Base-by-base conservation (phyloP, 2,797 vertebrate genomes). In the Ceyx erithaca region DNA sequence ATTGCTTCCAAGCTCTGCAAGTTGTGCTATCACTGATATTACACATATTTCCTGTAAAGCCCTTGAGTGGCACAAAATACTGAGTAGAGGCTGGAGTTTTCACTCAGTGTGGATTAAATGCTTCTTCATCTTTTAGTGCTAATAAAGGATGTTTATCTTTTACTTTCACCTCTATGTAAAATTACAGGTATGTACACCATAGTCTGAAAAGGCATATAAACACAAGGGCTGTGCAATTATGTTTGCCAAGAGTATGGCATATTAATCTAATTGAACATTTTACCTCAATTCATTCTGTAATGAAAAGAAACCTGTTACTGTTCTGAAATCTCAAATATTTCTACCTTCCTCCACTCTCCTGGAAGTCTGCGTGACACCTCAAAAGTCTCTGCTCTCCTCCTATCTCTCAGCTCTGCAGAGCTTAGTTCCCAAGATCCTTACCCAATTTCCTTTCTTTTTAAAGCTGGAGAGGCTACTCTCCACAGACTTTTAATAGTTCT, bases 141-240 rank as follows among this genome's bases (percentile, higher is more conserved):
- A 89, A 91, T 95, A 93, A 93, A 75, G 79, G 92, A 95, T 63
- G 73, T 87, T 93, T 89, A 86, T 92, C 62, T 89, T 83, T 90
- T 89, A 93, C 86, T 78, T 55, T 61, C 90, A 91, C 58, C 54
- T 90, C 71, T 70, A 35, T 40, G n/a, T 90, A 90, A 79, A 94
- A 94, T 89, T 94, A 87, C 31, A 63, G 73, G 66, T 90, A 79
- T 6, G 4, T 68, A 85, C 26, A 67, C 62, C 69, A 68, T 55
- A 93, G 61, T 51, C 90, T 85, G 90, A 91, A 94, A 87, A 87
- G 92, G 14, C 69, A 85, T 33, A 90, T 81, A 88, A 96, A 93
- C 52, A 90, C 73, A 95, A 93, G 70, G 30, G 33, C 71, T 45
- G 73, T 62, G 31, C 58, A 81, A 70, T 75, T 73, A 33, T 15